Conservation (phyloP, 2,797 vertebrate genomes). For the Diplodus puntazzo region DNA sequence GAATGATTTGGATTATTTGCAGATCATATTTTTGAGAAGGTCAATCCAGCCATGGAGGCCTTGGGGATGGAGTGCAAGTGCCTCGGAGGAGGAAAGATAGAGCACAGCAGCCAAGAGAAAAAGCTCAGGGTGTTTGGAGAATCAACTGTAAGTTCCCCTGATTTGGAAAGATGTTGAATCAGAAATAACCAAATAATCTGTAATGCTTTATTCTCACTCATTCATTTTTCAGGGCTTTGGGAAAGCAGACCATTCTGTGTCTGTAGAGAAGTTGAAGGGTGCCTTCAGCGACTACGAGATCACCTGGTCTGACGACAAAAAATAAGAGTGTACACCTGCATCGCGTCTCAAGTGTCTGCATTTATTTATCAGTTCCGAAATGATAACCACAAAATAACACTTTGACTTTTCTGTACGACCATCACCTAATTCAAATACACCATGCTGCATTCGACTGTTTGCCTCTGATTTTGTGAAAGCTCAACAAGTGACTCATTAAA, state of each 20-base stretch:
- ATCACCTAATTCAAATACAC: constrained; percentile 39
- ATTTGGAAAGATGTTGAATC: not conserved
- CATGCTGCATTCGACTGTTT: constrained; percentile 12
- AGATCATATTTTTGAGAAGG: constrained; percentile 95
- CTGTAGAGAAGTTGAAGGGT: constrained; percentile 88
- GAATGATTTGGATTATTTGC: constrained; percentile 29
- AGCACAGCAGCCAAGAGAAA: constrained; percentile 90
- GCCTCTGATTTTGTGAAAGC: constrained; percentile 9
- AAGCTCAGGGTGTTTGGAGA: constrained; percentile 91
- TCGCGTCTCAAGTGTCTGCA: constrained; percentile 16
- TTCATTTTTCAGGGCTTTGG: constrained; percentile 88
- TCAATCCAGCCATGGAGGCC: constrained; percentile 88
- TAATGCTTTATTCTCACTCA: not conserved
- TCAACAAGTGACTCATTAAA: not conserved
- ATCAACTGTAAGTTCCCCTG: constrained; percentile 87
- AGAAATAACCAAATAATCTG: not conserved
- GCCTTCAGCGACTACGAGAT: constrained; percentile 88
- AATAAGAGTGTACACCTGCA: constrained; percentile 68
- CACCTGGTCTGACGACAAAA: constrained; percentile 90
- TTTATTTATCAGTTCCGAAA: constrained; percentile 16
- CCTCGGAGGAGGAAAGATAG: constrained; percentile 93
- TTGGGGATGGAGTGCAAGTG: constrained; percentile 90
- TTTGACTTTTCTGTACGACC: constrained; percentile 29
- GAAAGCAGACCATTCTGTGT: constrained; percentile 91
- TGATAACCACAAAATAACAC: not conserved